A percentile compares a stretch with the other conserved stretches of the same genome.
Evolutionary conservation across 1,140 invertebrate genomes (phyloP).

Genomic region (Himalopsyche phryganea): DNA sequence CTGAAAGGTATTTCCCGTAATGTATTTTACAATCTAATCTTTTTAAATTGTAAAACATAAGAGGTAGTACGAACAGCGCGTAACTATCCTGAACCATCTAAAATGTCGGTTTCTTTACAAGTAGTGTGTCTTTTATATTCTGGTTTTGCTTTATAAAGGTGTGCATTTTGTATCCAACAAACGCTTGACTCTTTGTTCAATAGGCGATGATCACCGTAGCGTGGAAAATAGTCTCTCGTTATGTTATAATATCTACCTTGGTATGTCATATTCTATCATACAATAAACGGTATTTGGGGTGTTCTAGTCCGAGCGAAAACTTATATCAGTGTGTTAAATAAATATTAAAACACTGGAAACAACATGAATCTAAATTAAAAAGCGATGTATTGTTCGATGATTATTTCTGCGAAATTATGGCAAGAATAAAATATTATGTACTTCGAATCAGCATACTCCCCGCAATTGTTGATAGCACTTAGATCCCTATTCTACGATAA

Average conservation of each 20-base stretch:
- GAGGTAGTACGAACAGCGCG: background rate
- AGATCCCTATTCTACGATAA: no score
- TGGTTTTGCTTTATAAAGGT: constrained; percentile 6
- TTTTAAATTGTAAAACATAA: no score
- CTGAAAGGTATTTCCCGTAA: no score
- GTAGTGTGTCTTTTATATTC: background rate
- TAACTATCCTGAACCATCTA: background rate
- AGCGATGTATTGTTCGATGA: background rate
- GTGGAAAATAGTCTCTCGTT: constrained; percentile 29
- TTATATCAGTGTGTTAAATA: no score
- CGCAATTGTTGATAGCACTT: no score
- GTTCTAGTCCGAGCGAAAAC: no score
- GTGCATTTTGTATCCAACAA: constrained; percentile 7
- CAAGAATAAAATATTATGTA: background rate
- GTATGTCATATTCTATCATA: constrained; percentile 5
- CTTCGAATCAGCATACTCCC: no score
- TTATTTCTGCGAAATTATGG: background rate
- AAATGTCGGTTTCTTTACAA: constrained; percentile 19
- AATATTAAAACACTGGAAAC: no score
- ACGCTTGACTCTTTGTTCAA: constrained; percentile 19
- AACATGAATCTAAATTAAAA: background rate
- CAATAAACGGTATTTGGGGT: no score
- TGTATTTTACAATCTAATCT: no score
- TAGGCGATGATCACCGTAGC: constrained; percentile 27
- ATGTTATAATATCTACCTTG: constrained; percentile 16